These are phyloP conservation scores for Capitulum mitella DNA, from an alignment of 2,888 invertebrate genomes.

Conservation along the genomic window DNA sequence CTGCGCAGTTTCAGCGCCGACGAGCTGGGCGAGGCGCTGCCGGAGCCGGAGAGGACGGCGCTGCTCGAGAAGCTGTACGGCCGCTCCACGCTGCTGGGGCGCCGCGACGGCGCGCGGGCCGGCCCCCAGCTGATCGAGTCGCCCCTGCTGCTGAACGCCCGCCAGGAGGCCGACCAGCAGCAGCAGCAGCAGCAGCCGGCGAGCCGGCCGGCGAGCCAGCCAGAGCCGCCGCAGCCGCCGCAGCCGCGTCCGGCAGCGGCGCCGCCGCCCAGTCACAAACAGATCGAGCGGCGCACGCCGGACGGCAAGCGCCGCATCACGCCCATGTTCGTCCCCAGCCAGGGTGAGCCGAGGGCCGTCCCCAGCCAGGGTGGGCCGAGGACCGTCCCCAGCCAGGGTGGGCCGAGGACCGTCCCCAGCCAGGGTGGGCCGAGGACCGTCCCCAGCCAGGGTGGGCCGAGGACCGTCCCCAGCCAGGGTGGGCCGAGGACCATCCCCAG, in stretches of 20 bases:
- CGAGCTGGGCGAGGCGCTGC: not conserved
- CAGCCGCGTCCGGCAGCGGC: not conserved
- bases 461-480: no score
- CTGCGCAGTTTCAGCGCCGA: not conserved
- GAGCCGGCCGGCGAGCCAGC: not conserved
- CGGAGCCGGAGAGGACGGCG: not conserved
- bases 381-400: no score
- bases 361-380: not conserved
- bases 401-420: no score
- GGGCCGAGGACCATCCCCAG: no score
- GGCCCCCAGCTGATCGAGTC: constrained; percentile 22
- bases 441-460: no score
- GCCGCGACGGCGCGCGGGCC: not conserved
- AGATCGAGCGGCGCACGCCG: constrained; percentile 86
- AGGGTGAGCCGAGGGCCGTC: not conserved
- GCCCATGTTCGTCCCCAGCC: constrained; percentile 81
- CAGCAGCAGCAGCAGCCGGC: not conserved
- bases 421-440: no score
- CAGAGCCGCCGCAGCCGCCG: not conserved
- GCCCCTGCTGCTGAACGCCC: constrained; percentile 44
- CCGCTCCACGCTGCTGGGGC: not conserved
- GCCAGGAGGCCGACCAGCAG: not conserved
- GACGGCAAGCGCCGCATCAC: constrained; percentile 94
- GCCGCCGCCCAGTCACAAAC: constrained; percentile 52
- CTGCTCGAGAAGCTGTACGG: constrained; percentile 43